These are phyloP conservation scores for Prostheceraeus crozeri DNA, from an alignment of 2,888 invertebrate genomes.

Conservation along the genomic window DNA sequence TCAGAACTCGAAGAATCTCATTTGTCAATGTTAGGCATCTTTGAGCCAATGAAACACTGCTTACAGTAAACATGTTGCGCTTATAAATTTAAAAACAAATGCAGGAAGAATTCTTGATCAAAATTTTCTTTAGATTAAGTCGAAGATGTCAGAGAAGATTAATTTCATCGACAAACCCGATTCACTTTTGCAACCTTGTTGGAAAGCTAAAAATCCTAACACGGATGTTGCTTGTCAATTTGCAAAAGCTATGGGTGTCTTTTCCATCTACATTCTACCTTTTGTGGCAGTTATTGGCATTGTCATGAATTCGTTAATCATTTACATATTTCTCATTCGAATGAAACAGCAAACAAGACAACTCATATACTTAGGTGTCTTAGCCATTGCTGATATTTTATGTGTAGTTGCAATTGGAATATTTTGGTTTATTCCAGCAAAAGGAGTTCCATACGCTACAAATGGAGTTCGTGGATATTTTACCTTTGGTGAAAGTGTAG, in stretches of 20 bases:
- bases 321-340: background rate
- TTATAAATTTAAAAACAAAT: no score
- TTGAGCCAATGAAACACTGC: no score
- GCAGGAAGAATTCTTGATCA: no score
- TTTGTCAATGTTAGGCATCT: no score
- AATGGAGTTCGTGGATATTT: slow-evolving; percentile 18
- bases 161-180: no score
- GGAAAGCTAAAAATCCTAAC: no score
- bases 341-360: background rate
- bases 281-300: background rate
- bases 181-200: no score
- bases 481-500: background rate
- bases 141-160: no score
- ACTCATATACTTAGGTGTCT: slow-evolving; percentile 6
- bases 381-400: slow-evolving; percentile 14
- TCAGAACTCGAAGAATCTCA: no score
- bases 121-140: no score
- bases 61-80: no score
- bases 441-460: slow-evolving; percentile 21
- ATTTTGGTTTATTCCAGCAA: slow-evolving; percentile 25
- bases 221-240: background rate
- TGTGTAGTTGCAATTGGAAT: background rate
- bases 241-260: slow-evolving; percentile 4
- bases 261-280: slow-evolving; percentile 13
- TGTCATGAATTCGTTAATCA: background rate